phyloP scores from a whole-genome alignment of 2,888 invertebrate genomes.

The Schrankia costaestrigalis region DNA sequence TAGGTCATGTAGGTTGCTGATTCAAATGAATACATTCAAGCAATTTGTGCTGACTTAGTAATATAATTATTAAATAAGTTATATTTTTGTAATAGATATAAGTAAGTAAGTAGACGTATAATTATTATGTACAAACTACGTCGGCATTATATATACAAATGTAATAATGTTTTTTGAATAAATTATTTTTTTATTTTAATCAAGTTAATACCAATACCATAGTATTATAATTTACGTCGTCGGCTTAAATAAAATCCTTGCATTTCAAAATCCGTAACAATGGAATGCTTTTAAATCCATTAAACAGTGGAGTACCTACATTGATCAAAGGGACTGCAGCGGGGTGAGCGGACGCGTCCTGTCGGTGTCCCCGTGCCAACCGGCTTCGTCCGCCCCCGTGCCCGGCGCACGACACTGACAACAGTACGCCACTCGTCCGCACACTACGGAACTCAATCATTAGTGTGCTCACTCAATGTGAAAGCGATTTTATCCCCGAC shows the following conservation, averaged over 20 bases:
- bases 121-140: too few species aligned
- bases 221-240: slow-evolving; percentile 22
- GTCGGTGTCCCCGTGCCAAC: slow-evolving; percentile 30
- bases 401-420: slow-evolving; percentile 21
- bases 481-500: slow-evolving; percentile 75
- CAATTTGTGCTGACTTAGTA: too few species aligned
- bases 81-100: too few species aligned
- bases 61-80: too few species aligned
- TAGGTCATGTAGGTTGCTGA: too few species aligned
- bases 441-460: slow-evolving; percentile 76
- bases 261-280: slow-evolving; percentile 47
- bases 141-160: too few species aligned
- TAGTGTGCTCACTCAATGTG: slow-evolving; percentile 78
- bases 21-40: too few species aligned
- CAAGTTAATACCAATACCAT: background rate
- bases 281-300: slow-evolving; percentile 70
- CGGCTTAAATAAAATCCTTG: slow-evolving; percentile 23
- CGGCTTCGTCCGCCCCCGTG: slow-evolving; percentile 27
- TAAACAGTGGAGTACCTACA: slow-evolving; percentile 53
- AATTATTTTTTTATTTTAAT: too few species aligned
- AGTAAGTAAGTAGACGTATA: too few species aligned
- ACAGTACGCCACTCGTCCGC: slow-evolving; percentile 36
- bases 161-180: too few species aligned
- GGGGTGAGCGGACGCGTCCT: slow-evolving; percentile 30
- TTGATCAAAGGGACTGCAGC: slow-evolving; percentile 58